Evolutionary conservation across 1,140 invertebrate genomes (phyloP).

Genomic region (Euwallacea similis): DNA sequence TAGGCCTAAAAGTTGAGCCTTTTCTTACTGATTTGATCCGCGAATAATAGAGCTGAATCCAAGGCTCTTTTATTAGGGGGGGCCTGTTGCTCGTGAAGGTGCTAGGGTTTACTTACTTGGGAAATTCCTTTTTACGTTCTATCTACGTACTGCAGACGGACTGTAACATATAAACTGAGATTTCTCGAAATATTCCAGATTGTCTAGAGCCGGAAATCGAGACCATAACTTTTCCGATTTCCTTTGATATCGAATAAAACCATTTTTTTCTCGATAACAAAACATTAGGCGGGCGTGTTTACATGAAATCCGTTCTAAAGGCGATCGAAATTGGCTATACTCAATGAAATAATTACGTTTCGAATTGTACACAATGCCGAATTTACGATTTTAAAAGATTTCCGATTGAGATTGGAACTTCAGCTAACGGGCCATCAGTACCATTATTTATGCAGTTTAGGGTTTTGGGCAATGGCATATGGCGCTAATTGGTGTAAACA

Average conservation of each 20-base stretch:
- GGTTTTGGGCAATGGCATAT: conserved; percentile 1
- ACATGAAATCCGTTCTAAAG: conserved; percentile 19
- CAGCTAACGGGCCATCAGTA: neutral
- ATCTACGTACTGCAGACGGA: too few relatives aligned
- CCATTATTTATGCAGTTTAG: conserved; percentile 22
- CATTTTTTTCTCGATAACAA: conserved; percentile 30
- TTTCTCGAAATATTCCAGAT: too few relatives aligned
- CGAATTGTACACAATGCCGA: conserved; percentile 21
- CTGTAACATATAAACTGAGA: too few relatives aligned
- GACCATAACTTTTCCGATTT: neutral
- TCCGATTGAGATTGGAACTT: neutral
- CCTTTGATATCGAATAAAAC: conserved; percentile 13
- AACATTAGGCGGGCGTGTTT: conserved; percentile 27
- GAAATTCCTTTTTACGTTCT: too few relatives aligned
- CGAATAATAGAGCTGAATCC: too few relatives aligned
- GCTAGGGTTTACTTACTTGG: too few relatives aligned
- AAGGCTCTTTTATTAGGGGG: too few relatives aligned
- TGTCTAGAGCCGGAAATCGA: too few relatives aligned
- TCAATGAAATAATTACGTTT: conserved; percentile 35
- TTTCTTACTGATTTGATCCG: too few relatives aligned
- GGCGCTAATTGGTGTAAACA: conserved; percentile 1
- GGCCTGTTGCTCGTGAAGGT: too few relatives aligned
- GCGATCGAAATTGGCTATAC: conserved; percentile 20
- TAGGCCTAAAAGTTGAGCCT: too few relatives aligned
- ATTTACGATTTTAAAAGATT: conserved; percentile 26